A percentile compares a stretch with the other conserved stretches of the same genome.
Conservation (phyloP, 1,140 invertebrate species). For the Wasmannia auropunctata region DNA sequence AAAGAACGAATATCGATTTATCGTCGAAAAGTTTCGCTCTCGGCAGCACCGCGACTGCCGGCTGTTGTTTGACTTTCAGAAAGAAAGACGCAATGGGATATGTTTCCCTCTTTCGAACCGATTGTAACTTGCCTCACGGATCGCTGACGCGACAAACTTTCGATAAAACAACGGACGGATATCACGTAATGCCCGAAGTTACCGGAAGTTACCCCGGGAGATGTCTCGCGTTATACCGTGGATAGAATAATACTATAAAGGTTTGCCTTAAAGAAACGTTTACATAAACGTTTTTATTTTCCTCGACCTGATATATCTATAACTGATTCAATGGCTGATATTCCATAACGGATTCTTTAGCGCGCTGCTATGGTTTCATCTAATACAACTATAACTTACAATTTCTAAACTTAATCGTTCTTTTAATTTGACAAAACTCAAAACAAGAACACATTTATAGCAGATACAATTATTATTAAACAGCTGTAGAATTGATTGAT, state of each 20-base stretch:
- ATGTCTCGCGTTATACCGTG: slow-evolving; percentile 28
- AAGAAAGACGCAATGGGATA: slow-evolving; percentile 22
- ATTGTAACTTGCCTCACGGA: slow-evolving; percentile 57
- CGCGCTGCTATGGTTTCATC: neutral
- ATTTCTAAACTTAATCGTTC: neutral
- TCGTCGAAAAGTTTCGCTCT: slow-evolving; percentile 52
- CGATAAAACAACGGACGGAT: slow-evolving; percentile 53
- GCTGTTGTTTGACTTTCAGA: slow-evolving; percentile 48
- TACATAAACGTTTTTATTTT: slow-evolving; percentile 4
- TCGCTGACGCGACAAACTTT: slow-evolving; percentile 62
- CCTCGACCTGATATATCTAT: neutral
- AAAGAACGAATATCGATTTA: slow-evolving; percentile 55
- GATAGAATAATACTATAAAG: slow-evolving; percentile 38
- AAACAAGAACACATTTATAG: neutral
- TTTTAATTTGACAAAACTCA: neutral
- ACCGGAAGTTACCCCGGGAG: slow-evolving; percentile 29
- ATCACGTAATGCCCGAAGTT: slow-evolving; percentile 50
- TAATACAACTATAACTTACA: neutral
- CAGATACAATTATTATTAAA: neutral
- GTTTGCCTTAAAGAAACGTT: slow-evolving; percentile 21
- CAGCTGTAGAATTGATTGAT: neutral
- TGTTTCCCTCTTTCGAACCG: slow-evolving; percentile 41
- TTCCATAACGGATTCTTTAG: too few species aligned
- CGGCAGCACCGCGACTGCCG: slow-evolving; percentile 20
- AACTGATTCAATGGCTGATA: neutral